Conservation (phyloP, 2,888 invertebrate genomes). For the Caenorhabditis japonica region DNA sequence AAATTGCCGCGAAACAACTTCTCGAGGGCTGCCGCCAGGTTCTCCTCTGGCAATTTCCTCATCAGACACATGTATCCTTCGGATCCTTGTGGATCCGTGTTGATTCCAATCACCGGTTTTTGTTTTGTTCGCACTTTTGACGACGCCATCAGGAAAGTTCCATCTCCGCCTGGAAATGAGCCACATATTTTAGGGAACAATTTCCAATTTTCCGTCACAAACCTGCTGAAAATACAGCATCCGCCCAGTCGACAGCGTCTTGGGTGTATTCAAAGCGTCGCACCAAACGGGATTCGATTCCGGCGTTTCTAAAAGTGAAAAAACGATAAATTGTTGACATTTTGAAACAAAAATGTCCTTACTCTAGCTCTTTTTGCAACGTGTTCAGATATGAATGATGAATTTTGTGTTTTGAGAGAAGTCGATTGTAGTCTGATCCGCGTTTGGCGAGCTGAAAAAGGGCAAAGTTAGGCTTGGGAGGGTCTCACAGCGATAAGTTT, state of each 20-base stretch:
- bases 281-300: constrained; percentile 81
- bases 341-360: too few relatives aligned
- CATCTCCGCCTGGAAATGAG: constrained; percentile 86
- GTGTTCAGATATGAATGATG: constrained; percentile 82
- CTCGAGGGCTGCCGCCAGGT: constrained; percentile 82
- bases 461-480: too few relatives aligned
- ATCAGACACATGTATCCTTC: constrained; percentile 94
- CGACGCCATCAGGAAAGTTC: constrained; percentile 94
- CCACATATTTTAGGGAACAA: too few relatives aligned
- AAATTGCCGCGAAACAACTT: constrained; percentile 82
- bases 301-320: constrained; percentile 50
- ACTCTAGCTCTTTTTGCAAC: constrained; percentile 77
- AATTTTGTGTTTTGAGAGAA: constrained; percentile 85
- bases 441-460: constrained; percentile 82
- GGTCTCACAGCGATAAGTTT: too few relatives aligned
- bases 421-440: constrained; percentile 88
- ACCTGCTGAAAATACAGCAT: constrained; percentile 81
- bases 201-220: constrained; percentile 12
- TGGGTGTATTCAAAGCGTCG: constrained; percentile 81
- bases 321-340: too few relatives aligned
- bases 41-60: constrained; percentile 83
- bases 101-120: constrained; percentile 96
- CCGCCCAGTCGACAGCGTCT: constrained; percentile 89
- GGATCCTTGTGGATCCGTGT: constrained; percentile 91
- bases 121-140: constrained; percentile 85